Conservation (phyloP, 2,113 vertebrate genomes). For the Gymnarchus niloticus region DNA sequence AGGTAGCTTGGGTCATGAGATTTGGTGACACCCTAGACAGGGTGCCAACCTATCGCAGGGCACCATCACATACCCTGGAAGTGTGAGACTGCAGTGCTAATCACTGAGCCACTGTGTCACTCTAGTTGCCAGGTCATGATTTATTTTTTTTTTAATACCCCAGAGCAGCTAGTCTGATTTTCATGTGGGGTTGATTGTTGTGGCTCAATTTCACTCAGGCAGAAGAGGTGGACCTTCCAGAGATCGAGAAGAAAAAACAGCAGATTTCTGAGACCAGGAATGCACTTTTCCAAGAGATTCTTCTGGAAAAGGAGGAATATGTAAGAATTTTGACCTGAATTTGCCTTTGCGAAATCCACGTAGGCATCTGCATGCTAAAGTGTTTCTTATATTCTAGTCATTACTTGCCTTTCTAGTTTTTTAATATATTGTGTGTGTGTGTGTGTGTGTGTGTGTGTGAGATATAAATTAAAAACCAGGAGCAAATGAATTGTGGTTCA, state of each 20-base stretch:
- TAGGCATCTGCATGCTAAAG: too few relatives aligned
- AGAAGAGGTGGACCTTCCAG: conserved; percentile 57
- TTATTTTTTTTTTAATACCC: not conserved
- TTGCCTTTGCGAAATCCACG: not conserved
- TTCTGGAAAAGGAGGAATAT: conserved; percentile 66
- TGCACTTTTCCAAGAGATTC: conserved; percentile 62
- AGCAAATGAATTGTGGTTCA: not conserved
- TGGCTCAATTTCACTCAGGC: conserved; percentile 43
- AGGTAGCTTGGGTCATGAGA: too few relatives aligned
- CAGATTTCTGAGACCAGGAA: conserved; percentile 58
- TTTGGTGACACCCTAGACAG: too few relatives aligned
- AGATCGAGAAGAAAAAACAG: conserved; percentile 64
- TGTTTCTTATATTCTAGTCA: not conserved
- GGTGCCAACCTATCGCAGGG: too few relatives aligned
- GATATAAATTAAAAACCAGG: not conserved
- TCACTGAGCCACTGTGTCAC: not conserved
- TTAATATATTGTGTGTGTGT: too few relatives aligned
- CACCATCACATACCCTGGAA: not conserved
- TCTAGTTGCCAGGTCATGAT: not conserved
- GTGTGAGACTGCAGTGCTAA: not conserved
- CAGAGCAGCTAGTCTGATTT: not conserved
- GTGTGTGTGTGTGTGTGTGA: too few relatives aligned
- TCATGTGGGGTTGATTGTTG: not conserved
- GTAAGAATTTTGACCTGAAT: conserved; percentile 52
- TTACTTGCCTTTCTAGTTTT: not conserved